Conservation (phyloP, 2,797 vertebrate genomes). For the Anguilla obscura region DNA sequence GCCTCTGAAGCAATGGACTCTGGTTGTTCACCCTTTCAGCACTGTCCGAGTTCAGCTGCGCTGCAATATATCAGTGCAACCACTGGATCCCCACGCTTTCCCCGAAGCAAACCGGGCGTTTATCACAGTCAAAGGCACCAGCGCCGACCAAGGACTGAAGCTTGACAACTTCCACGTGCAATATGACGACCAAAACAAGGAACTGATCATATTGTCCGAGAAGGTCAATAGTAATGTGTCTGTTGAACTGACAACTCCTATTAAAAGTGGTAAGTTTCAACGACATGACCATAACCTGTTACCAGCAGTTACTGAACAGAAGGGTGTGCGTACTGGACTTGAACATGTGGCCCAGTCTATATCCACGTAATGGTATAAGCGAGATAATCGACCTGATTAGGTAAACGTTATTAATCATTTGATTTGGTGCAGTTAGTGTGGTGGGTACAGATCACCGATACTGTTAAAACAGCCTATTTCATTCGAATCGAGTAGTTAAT, state of each 20-base stretch:
- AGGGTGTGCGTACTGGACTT: neutral
- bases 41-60: conserved; percentile 72
- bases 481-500: neutral
- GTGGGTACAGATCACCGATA: neutral
- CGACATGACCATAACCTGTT: neutral
- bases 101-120: conserved; percentile 77
- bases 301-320: neutral
- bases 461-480: neutral
- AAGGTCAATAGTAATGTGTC: conserved; percentile 58
- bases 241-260: conserved; percentile 77
- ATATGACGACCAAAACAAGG: conserved; percentile 72
- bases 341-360: neutral
- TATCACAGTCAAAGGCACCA: conserved; percentile 66
- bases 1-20: conserved; percentile 70
- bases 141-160: conserved; percentile 46
- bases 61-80: conserved; percentile 76
- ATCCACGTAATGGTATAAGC: neutral
- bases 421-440: neutral
- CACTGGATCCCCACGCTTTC: conserved; percentile 78
- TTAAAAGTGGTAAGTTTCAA: conserved; percentile 79
- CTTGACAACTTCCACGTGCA: conserved; percentile 66
- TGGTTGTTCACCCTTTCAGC: conserved; percentile 78
- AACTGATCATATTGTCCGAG: conserved; percentile 69
- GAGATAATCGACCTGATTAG: neutral
- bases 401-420: neutral